Base-by-base conservation (phyloP, 2,888 invertebrate genomes). In the Ochropleura plecta region DNA sequence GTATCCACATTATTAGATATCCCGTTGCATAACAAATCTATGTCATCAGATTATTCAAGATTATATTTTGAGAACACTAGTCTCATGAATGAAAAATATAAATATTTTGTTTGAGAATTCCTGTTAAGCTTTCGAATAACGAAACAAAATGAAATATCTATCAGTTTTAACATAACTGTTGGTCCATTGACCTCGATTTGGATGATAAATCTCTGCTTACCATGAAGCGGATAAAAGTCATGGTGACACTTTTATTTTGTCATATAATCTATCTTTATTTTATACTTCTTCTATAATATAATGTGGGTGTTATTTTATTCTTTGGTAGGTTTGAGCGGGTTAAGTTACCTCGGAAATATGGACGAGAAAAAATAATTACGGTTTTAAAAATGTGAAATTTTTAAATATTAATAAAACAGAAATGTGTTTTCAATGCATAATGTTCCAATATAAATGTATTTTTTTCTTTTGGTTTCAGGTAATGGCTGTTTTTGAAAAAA, bases 381-480 rank as follows among this genome's bases (percentile, higher is more conserved):
- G n/a, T n/a, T 44, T n/a, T 16, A 44, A n/a, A 44, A n/a, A n/a
- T 57, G 14, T 64, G 49, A 44, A 4, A 64, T n/a, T n/a, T 30
- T 8, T 55, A 30, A 44, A 63, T 40, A 40, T 30, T 30, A 30
- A 30, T 30, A 30, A 30, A 8, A 59, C 5, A 30, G 1, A 70
- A 70, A 42, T 40, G n/a, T 63, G 0, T 30, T 0, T 16, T 49
- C 16, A 49, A 16, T 49, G 16, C n/a, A 4, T 57, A 57, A 60
- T 42, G 3, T 20, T 30, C 12, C n/a, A n/a, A n/a, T n/a, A n/a
- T 12, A 64, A 53, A 78, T 59, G 12, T 0, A n/a, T 5, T 1
- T 69, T 59, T 68, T 46, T 42, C 4, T 42, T 66, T 74, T 84
- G 59, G 40, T 86, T 83, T n/a, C 86, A 86, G 86, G 86, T 86